These are phyloP conservation scores for Agrilus planipennis DNA, from an alignment of 1,140 invertebrate genomes.

Conservation along the genomic window DNA sequence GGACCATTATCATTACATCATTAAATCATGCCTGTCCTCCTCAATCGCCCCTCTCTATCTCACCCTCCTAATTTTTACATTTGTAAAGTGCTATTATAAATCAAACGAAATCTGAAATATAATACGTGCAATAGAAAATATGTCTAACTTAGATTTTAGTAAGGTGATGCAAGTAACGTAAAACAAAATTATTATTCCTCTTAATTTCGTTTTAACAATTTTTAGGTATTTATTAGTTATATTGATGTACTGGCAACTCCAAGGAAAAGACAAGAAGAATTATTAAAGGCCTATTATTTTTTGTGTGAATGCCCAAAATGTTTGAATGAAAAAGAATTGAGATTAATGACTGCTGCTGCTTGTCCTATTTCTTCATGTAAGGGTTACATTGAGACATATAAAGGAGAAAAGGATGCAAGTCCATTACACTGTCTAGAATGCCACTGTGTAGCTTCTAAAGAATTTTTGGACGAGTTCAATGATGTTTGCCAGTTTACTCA, in stretches of 20 bases:
- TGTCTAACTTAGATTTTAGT: no score
- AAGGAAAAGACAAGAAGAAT: conserved; percentile 50
- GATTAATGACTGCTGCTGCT: conserved; percentile 45
- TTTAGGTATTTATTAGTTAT: conserved; percentile 68
- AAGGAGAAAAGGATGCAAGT: conserved; percentile 20
- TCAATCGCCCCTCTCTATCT: no score
- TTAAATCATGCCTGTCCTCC: no score
- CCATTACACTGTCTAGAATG: conserved; percentile 45
- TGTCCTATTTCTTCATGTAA: conserved; percentile 53
- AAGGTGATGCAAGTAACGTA: no score
- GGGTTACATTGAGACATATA: conserved; percentile 38
- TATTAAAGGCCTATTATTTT: conserved; percentile 73
- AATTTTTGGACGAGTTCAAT: conserved; percentile 44
- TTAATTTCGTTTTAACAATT: no score
- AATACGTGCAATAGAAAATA: no score
- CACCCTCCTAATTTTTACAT: no score
- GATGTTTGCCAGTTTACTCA: conserved; percentile 53
- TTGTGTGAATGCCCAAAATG: conserved; percentile 69
- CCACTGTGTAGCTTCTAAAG: conserved; percentile 39
- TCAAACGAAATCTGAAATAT: no score
- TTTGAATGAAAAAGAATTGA: conserved; percentile 42
- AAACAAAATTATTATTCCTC: no score
- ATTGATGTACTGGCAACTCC: conserved; percentile 65
- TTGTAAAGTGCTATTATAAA: no score
- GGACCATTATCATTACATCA: no score